Evolutionary conservation across 2,797 vertebrate species (phyloP), one percentile per base, ranked within the genome.

Genomic region (Betta splendens): DNA sequence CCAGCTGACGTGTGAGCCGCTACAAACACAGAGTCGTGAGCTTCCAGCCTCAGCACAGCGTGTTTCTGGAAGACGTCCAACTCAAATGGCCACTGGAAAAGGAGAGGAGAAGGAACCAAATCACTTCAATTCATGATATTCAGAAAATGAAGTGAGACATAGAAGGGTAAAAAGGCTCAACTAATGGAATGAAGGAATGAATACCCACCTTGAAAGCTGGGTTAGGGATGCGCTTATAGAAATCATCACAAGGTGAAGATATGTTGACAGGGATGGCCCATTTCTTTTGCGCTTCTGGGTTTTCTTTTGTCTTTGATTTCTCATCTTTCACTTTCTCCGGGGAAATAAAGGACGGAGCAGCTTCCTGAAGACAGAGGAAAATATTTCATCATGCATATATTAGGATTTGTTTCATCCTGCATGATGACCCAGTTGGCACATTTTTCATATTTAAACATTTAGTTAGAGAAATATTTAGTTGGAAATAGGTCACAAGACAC

Each of bases 51-150:
- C 75, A 96, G 89, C 42, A 97, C 91, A 1, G 95, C 95, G 81
- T 97, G 95, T 63, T 98, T 97, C 92, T 98, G 96, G 84, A 98
- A 98, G 16, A 92, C 90, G 0, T 98, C 95, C 25, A 94, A 87
- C 84, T 97, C 94, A 64, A 98, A 98, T 0, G 94, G 90, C 93
- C 94, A 97, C 95, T 98, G 83, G 33, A 57, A 38, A 42, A 22
- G 50, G 64, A 26, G 23, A 32, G 22, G 37, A 29, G 17, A 55
- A 54, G 21, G 36, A 54, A 42, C 61, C 12, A 13, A 16, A 60
- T 68, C 28, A 46, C 43, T 32, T 20, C n/a, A n/a, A n/a, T n/a
- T n/a, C n/a, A n/a, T 9, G 46, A 26, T 2, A 36, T 36, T 47
- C 11, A 37, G 58, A 16, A 36, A 21, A 35, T 49, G 46, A 7